Conservation (phyloP, 2,797 vertebrate species). For the Ptychobarbus kaznakovi region DNA sequence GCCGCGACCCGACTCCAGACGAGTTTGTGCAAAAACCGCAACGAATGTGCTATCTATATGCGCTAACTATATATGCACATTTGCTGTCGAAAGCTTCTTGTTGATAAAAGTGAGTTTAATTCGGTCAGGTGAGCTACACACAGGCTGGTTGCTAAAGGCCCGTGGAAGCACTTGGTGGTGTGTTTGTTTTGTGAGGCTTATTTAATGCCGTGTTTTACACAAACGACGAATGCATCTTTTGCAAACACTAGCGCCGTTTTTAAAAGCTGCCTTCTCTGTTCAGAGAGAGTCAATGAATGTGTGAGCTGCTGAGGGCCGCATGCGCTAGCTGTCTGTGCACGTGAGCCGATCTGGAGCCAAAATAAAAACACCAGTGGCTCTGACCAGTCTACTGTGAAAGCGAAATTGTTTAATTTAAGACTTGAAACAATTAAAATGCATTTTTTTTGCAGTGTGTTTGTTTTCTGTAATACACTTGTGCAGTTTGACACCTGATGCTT, state of each 20-base stretch:
- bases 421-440: too few relatives aligned
- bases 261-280: neutral
- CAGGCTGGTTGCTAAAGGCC: neutral
- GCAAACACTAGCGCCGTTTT: neutral
- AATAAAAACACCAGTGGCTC: constrained; percentile 19
- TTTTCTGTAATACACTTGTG: neutral
- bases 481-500: constrained; percentile 7
- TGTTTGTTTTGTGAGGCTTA: neutral
- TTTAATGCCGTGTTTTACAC: neutral
- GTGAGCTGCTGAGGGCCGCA: neutral
- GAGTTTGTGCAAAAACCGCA: neutral
- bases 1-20: constrained; percentile 5
- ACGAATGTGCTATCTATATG: too few relatives aligned
- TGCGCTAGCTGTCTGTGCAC: constrained; percentile 15
- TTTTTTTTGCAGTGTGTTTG: neutral
- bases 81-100: too few relatives aligned
- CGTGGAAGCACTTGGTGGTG: neutral
- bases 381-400: neutral
- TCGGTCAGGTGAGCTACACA: too few relatives aligned
- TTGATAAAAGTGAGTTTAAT: neutral
- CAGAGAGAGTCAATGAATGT: neutral
- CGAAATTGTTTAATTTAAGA: too few relatives aligned
- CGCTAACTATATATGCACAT: neutral
- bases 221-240: neutral
- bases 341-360: constrained; percentile 6